Base-by-base conservation (phyloP, 2,888 invertebrate genomes). In the Malthinus seriepunctatus region DNA sequence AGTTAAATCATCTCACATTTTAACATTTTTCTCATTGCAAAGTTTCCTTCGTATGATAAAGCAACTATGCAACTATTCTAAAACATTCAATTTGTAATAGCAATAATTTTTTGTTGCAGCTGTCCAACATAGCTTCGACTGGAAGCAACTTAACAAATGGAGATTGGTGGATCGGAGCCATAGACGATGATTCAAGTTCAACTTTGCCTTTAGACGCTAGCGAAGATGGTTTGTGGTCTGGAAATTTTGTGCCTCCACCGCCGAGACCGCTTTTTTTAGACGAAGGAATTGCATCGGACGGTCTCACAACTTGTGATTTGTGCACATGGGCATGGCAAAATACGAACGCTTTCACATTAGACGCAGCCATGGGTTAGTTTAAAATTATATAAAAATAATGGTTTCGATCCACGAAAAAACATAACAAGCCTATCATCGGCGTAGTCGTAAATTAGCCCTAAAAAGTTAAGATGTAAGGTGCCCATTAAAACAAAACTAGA, bases 311-410 rank as follows among this genome's bases (percentile, higher is more conserved):
- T 73, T 88, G 88, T 78, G 88, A 88, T 79, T 82, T 88, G 67
- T 88, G 88, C 77, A 83, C 87, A 68, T 88, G 88, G 88, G 88
- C 88, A 69, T 85, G 86, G 83, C 84, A 84, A 73, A 80, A 80
- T 31, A 68, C 66, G 44, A 70, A 72, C 49, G 63, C 69, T 79
- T 78, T 83, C 80, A 65, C 69, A 5, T 57, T 83, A 65, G 86
- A 86, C 69, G 82, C 83, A 64, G 82, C 84, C 65, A 80, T 84
- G 72, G 86, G 86, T 86, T 73, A 81, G 82, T 79, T 37, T 38
- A 46, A 33, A 42, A 46, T 33, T 37, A 23, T 23, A 23, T 23
- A 23, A 23, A 23, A 23, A 23, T 23, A 23, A 23, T 23, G 2
- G 23, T 5, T 23, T 23, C 23, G 2, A 23, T 5, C 23, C 23